Conservation (phyloP, 2,797 vertebrate species). For the Catharus ustulatus region DNA sequence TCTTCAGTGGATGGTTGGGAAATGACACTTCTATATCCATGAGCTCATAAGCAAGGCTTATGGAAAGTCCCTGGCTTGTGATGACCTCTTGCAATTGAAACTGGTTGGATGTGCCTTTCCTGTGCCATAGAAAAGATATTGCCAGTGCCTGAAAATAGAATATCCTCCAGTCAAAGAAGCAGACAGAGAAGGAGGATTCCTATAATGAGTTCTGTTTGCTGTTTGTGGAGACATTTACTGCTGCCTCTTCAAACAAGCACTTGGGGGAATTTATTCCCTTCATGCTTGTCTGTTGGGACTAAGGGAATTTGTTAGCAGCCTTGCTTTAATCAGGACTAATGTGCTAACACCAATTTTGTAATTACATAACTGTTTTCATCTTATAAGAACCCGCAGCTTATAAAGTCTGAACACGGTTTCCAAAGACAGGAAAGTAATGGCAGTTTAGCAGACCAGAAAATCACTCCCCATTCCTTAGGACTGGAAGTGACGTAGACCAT, state of each 20-base stretch:
- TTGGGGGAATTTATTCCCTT: slow-evolving; percentile 15
- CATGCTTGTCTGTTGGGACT: slow-evolving; percentile 13
- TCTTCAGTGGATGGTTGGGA: neutral
- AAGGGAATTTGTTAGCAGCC: slow-evolving; percentile 32
- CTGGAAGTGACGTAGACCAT: neutral
- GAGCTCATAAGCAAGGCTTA: neutral
- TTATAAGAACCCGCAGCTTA: neutral
- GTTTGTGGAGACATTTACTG: neutral
- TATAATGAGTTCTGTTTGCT: slow-evolving; percentile 14
- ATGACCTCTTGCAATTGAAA: neutral
- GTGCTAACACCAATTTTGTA: slow-evolving; percentile 31
- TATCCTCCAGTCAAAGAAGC: neutral
- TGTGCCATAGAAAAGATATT: neutral
- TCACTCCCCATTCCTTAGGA: neutral
- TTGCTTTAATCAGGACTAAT: slow-evolving; percentile 44
- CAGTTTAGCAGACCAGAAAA: neutral
- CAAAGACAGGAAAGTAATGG: neutral
- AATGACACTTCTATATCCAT: neutral
- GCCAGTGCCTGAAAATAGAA: neutral
- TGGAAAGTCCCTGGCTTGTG: neutral
- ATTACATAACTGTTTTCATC: slow-evolving; percentile 9
- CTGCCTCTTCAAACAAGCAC: neutral
- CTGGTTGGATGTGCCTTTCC: neutral
- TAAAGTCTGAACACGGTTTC: neutral
- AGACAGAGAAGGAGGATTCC: neutral